A percentile compares a stretch with the other conserved stretches of the same genome.
Conservation (phyloP, 2,113 vertebrate genomes). For the Todiramphus saurophagus region DNA sequence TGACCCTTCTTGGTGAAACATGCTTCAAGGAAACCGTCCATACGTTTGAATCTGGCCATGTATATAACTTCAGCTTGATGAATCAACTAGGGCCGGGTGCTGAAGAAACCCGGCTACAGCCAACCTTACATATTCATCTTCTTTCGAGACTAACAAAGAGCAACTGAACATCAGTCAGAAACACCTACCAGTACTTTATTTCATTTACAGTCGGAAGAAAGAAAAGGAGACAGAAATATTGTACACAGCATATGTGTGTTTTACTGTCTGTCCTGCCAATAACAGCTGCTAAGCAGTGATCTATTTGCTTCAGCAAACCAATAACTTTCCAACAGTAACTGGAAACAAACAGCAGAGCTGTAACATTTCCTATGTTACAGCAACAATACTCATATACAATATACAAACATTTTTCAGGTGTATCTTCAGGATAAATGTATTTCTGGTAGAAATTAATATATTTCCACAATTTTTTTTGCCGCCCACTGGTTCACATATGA, state of each 20-base stretch:
- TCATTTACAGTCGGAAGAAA: slow-evolving; percentile 11
- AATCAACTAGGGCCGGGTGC: background rate
- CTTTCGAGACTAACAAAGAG: background rate
- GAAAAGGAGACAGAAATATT: slow-evolving; percentile 29
- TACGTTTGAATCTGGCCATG: rapidly evolving
- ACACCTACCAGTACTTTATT: background rate
- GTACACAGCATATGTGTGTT: slow-evolving; percentile 18
- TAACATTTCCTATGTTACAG: background rate
- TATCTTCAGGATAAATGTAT: background rate
- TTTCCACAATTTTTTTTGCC: background rate
- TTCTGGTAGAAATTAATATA: background rate
- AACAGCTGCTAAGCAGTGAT: slow-evolving; percentile 55
- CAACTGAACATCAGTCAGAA: background rate
- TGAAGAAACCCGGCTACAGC: background rate
- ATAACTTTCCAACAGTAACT: slow-evolving; percentile 39
- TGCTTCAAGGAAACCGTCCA: background rate
- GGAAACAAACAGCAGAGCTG: slow-evolving; percentile 16
- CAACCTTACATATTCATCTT: background rate
- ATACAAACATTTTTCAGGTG: background rate
- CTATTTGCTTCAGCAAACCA: slow-evolving; percentile 52
- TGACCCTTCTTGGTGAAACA: background rate
- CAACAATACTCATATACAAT: background rate
- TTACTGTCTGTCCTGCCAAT: slow-evolving; percentile 46
- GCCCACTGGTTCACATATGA: background rate
- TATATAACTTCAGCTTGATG: background rate